Base-by-base conservation (phyloP, 1,140 invertebrate genomes). In the Trichomalopsis sarcophagae region DNA sequence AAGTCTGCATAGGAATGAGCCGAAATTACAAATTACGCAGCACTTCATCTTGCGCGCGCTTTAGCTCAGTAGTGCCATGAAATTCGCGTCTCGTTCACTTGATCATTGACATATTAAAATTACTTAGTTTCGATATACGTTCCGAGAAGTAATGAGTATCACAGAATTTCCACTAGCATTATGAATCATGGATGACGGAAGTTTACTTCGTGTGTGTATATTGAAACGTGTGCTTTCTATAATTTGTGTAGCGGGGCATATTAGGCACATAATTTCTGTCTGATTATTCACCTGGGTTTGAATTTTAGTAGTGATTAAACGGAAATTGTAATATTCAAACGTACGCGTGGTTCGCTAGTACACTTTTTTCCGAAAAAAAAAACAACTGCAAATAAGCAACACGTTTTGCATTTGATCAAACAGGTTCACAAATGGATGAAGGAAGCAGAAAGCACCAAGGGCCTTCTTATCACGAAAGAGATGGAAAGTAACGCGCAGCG, bases 341-440 rank as follows among this genome's bases (percentile, higher is more conserved):
- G 27, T 27, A 27, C 27, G 27, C 27, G 27, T 27, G 27, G 4
- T 36, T 36, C 33, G 33, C 33, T n/a, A 33, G 21, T 0, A 30
- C 36, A 14, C 14, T 79, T 40, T 0, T 13, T 62, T 81, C 4
- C 17, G 1, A 2, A 27, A 27, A 27, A 27, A 73, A 69, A 81
- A 75, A 69, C 7, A n/a, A 6, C 17, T 14, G 17, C 21, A 21
- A 17, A 55, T 55, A 55, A 55, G 13, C 30, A 47, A 50, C 68
- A 14, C 33, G 6, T 71, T 55, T 55, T 55, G 3, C 13, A 82
- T 84, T 83, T 84, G 23, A 44, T 75, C 86, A 81, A 30, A 62
- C 75, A 95, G 94, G 86, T 95, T 82, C 92, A 94, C 86, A 90
- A 92, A 75, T 95, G 94, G 94, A 93, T 95, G 89, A 94, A 94